Percentiles rank a stretch among this genome's conserved stretches.
Conservation (phyloP, 64 coral and sea anemone species). For the Porites australiensis region DNA sequence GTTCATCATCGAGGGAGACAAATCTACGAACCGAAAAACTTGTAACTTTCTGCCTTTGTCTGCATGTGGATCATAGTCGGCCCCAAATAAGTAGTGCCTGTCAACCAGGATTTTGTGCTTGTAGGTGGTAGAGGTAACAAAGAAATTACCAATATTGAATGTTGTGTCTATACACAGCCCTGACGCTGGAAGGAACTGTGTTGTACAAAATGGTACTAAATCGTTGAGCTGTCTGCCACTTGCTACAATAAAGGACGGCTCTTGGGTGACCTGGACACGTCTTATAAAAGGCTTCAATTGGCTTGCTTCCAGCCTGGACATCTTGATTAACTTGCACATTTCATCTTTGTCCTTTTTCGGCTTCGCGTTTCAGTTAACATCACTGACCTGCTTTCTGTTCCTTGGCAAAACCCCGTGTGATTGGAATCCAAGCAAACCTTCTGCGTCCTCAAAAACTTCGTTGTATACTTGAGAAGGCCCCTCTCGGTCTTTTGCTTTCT, state of each 20-base stretch:
- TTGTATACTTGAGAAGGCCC: neutral
- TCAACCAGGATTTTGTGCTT: constrained; percentile 54
- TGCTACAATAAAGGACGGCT: constrained; percentile 22
- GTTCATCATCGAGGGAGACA: constrained; percentile 38
- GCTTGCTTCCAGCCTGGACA: too few species aligned
- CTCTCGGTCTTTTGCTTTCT: neutral
- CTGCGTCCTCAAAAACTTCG: constrained; percentile 13
- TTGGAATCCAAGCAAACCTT: constrained; percentile 10
- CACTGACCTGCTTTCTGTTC: neutral
- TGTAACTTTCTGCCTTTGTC: constrained; percentile 12
- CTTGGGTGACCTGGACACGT: neutral
- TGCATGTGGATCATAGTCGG: constrained; percentile 59
- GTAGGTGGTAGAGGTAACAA: constrained; percentile 66
- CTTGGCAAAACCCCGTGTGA: constrained; percentile 15
- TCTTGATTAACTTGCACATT: too few species aligned
- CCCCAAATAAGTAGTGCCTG: constrained; percentile 45
- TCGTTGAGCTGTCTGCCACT: constrained; percentile 37
- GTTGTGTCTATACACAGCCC: constrained; percentile 56
- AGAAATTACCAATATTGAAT: constrained; percentile 68
- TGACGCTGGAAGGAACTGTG: neutral
- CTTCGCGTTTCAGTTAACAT: neutral
- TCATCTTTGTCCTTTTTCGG: neutral
- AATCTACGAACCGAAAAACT: constrained; percentile 41
- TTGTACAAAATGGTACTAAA: constrained; percentile 52
- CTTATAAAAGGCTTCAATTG: too few species aligned